Conservation (phyloP, 2,113 vertebrate genomes). For the Rousettus leschenaultii region DNA sequence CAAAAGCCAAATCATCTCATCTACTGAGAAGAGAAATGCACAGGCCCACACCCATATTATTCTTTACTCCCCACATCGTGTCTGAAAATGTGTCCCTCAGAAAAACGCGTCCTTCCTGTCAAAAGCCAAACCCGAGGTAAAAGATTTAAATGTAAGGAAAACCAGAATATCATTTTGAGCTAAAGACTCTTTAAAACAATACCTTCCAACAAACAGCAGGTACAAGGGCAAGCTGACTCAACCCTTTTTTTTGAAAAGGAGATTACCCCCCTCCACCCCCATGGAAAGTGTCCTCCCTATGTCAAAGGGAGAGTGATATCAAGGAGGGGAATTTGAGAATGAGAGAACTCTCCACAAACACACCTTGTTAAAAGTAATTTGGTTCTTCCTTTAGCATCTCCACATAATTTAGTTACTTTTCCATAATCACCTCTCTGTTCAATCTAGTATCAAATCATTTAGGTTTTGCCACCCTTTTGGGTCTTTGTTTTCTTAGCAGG, state of each 20-base stretch:
- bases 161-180: background rate
- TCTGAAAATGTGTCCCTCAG: background rate
- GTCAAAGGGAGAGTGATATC: background rate
- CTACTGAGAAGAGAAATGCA: background rate
- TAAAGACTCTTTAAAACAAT: background rate
- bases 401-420: background rate
- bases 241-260: background rate
- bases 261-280: background rate
- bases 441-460: background rate
- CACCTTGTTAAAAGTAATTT: background rate
- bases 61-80: background rate
- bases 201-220: too few species aligned
- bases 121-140: background rate
- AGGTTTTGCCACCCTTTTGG: background rate
- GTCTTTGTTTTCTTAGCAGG: background rate
- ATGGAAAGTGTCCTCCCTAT: background rate
- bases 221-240: background rate
- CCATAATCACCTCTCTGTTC: background rate
- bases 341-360: background rate
- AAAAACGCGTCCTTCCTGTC: background rate
- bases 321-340: background rate
- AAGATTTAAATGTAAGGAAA: background rate
- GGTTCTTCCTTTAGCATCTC: background rate
- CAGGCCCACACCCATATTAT: background rate
- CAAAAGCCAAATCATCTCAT: too few species aligned